Conservation (phyloP, 1,140 invertebrate genomes). For the Trachelipus rathkii region DNA sequence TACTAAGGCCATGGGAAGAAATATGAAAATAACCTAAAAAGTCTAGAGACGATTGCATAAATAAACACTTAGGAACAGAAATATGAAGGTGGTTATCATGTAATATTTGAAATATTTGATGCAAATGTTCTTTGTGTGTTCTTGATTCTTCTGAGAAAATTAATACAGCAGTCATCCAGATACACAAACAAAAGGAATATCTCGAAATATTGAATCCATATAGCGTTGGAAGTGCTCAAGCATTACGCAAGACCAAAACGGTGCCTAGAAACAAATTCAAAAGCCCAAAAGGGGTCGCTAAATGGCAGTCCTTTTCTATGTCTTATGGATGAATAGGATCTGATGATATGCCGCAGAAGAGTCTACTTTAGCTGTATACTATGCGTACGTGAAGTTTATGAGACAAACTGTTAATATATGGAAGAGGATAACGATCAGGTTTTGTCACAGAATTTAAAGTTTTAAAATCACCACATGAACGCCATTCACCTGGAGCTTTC, state of each 20-base stretch:
- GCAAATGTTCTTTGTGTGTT: neutral
- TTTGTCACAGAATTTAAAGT: neutral
- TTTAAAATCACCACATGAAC: constrained; percentile 6
- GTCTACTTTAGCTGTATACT: constrained; percentile 37
- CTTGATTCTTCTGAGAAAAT: constrained; percentile 35
- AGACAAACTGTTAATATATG: neutral
- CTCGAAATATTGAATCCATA: constrained; percentile 26
- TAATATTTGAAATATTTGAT: constrained; percentile 5
- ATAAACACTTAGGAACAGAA: neutral
- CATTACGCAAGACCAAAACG: constrained; percentile 34
- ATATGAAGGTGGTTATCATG: neutral
- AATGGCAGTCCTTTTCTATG: neutral
- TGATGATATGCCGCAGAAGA: constrained; percentile 32
- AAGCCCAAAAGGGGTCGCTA: too few relatives aligned
- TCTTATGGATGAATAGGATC: constrained; percentile 40
- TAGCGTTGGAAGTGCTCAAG: constrained; percentile 33
- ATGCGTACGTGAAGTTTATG: constrained; percentile 23
- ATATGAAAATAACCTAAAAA: constrained; percentile 26
- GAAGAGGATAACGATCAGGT: constrained; percentile 13
- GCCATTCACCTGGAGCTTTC: neutral
- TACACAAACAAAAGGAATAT: constrained; percentile 46
- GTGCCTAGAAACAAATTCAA: neutral
- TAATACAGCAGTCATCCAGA: constrained; percentile 58
- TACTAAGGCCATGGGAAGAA: neutral
- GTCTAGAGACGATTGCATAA: neutral